Percentiles rank a stretch among this genome's conserved stretches.
These are phyloP conservation scores for Dolichotis patagonum DNA, from an alignment of 2,113 vertebrate genomes.

Conservation along the genomic window DNA sequence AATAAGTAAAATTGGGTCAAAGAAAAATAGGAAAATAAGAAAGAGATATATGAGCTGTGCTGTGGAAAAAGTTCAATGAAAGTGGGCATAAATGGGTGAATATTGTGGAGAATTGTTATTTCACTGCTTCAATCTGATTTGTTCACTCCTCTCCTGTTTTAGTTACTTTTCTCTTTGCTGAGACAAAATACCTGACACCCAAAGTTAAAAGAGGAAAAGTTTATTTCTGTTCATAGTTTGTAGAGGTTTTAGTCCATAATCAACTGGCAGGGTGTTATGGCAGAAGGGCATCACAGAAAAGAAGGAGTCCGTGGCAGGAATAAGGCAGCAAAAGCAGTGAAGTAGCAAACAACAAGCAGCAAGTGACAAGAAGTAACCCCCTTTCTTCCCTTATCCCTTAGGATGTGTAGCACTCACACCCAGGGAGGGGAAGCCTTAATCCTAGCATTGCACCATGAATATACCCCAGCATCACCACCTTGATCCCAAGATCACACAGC, in stretches of 20 bases:
- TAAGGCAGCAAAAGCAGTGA: background rate
- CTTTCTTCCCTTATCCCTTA: background rate
- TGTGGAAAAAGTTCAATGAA: rapidly evolving
- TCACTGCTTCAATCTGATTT: no score
- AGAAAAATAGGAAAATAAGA: background rate
- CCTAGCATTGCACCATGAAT: background rate
- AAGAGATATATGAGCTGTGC: no score
- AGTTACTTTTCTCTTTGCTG: background rate
- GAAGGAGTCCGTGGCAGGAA: background rate
- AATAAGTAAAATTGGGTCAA: background rate
- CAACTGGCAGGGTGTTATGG: background rate
- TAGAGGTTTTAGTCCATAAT: background rate
- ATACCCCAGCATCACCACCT: background rate
- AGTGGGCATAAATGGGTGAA: rapidly evolving
- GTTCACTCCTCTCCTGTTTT: no score
- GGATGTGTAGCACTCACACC: background rate
- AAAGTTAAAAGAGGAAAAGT: background rate
- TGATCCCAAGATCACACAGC: background rate
- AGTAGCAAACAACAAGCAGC: background rate
- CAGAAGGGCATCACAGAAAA: background rate
- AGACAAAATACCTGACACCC: background rate
- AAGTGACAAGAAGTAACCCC: background rate
- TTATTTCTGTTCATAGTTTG: background rate
- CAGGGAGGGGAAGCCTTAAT: background rate
- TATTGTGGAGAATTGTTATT: no score